Conservation (phyloP, 1,140 invertebrate species). For the Heliconius melpomene region DNA sequence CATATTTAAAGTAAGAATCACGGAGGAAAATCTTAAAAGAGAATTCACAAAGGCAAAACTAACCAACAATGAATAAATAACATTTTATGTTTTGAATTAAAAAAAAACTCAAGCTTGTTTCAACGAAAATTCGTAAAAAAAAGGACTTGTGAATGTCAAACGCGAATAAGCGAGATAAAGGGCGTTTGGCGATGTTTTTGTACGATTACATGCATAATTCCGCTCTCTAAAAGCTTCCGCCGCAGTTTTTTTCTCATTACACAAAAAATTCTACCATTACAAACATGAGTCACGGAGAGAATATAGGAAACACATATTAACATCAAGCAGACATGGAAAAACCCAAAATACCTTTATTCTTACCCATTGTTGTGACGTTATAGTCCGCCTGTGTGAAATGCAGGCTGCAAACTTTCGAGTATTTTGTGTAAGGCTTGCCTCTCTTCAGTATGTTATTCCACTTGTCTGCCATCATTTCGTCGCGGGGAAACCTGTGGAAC, state of each 20-base stretch:
- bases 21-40: neutral
- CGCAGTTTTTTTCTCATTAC: conserved; percentile 39
- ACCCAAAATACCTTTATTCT: conserved; percentile 75
- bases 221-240: conserved; percentile 42
- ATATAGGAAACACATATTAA: conserved; percentile 46
- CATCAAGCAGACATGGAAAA: conserved; percentile 64
- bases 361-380: conserved; percentile 78
- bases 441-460: conserved; percentile 70
- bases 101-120: conserved; percentile 15
- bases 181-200: conserved; percentile 42
- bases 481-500: conserved; percentile 74
- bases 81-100: neutral
- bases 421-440: conserved; percentile 71
- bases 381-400: conserved; percentile 76
- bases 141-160: conserved; percentile 50
- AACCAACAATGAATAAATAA: neutral
- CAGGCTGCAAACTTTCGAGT: conserved; percentile 77
- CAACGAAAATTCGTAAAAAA: conserved; percentile 37
- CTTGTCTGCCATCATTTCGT: conserved; percentile 65
- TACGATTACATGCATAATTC: conserved; percentile 36
- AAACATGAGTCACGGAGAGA: conserved; percentile 55
- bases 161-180: conserved; percentile 44
- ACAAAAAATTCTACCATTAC: conserved; percentile 45
- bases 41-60: conserved; percentile 1
- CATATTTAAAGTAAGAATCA: neutral